Base-by-base conservation (phyloP, 1,140 invertebrate species). In the Tyrophagus putrescentiae region DNA sequence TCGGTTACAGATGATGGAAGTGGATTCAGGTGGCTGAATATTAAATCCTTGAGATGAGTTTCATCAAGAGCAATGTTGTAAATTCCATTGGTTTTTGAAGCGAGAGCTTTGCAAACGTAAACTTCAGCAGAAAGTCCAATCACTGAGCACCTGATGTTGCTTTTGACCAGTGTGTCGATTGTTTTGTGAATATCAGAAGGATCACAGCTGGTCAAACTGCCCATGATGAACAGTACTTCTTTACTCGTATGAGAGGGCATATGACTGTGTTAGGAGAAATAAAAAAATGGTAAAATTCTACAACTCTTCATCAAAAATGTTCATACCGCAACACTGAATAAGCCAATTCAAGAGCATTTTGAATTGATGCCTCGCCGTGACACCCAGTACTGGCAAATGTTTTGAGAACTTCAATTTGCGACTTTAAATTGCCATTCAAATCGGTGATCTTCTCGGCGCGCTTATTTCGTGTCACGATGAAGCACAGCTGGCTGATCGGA, bases 121-220 rank as follows among this genome's bases (percentile, higher is more conserved):
- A 98, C 83, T 77, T 98, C 94, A n/a, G 93, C 94, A 21, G 89
- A 83, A 25, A 98, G 72, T 32, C 89, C 89, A 67, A 98, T 90
- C 0, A 98, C 84, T 28, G 91, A 97, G 72, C 88, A 93, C 50
- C 90, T 76, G 31, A 96, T 80, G 63, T 77, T 76, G 32, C 71
- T 65, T 21, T 72, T 71, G 60, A 76, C 74, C 39, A 79, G 44
- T 73, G 87, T 85, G 72, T 86, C 77, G 68, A 96, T 84, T 6
- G 90, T 95, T 58, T 77, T 76, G 64, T 80, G 82, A 28, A 98
- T 94, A 69, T 97, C 88, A 25, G 85, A 81, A 23, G 94, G 94
- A 76, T 98, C 94, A 75, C 93, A 96, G 1, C 91, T 93, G 1
- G 93, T 96, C 28, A 98, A 76, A 68, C 89, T 93, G 1, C 87